phyloP scores from a whole-genome alignment of 2,888 invertebrate species.

The Microplitis deprimator region DNA sequence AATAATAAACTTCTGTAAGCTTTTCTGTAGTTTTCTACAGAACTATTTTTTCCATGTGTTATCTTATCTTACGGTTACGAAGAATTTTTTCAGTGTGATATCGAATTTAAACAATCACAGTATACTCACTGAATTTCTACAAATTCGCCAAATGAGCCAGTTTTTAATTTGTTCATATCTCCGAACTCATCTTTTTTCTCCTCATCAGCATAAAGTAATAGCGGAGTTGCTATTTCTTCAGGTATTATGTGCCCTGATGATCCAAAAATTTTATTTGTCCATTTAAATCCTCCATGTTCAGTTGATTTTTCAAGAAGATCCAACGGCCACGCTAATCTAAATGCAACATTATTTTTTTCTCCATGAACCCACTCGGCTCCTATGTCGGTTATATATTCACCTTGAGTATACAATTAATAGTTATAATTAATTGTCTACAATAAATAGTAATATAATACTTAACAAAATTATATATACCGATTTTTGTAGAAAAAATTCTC shows the following conservation, averaged over 20 bases:
- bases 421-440: neutral
- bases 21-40: too few species aligned
- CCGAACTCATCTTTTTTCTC: neutral
- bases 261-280: slow-evolving; percentile 16
- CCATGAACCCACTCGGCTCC: neutral
- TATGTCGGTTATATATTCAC: neutral
- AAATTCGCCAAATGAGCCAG: slow-evolving; percentile 31
- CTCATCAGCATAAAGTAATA: neutral
- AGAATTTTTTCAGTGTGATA: too few species aligned
- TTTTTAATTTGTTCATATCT: slow-evolving; percentile 20
- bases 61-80: too few species aligned
- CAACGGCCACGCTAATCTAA: neutral
- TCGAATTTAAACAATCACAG: neutral
- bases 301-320: neutral
- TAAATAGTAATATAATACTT: neutral
- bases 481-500: neutral
- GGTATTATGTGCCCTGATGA: slow-evolving; percentile 40
- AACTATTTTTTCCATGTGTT: too few species aligned
- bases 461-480: neutral
- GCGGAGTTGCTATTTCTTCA: neutral
- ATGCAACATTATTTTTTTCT: neutral
- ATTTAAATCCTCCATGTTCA: too few species aligned
- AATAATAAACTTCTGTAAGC: too few species aligned
- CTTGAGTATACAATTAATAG: neutral
- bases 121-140: slow-evolving; percentile 62